Percentiles rank a stretch among this genome's conserved stretches.
phyloP scores from a whole-genome alignment of 2,888 invertebrate species.

The Xanthorhoe designata region DNA sequence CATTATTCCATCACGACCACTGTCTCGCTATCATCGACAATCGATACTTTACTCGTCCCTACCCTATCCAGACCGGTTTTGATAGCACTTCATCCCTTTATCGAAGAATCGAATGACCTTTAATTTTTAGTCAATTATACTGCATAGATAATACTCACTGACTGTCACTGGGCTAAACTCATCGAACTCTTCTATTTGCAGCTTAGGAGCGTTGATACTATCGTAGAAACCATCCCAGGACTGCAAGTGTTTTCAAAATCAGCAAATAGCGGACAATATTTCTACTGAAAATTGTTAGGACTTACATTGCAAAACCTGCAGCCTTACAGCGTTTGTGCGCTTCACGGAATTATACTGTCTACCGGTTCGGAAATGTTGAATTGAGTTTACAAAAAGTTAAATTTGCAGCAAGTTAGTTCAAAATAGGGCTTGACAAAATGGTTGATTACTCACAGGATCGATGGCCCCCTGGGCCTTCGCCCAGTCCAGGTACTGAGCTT shows the following conservation, averaged over 20 bases:
- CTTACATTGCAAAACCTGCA: not conserved
- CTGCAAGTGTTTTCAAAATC: conserved; percentile 49
- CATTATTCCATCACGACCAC: too few species aligned
- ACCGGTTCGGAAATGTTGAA: too few species aligned
- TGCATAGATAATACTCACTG: conserved; percentile 47
- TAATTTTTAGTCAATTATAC: conserved; percentile 11
- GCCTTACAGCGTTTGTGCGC: too few species aligned
- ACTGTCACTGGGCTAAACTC: conserved; percentile 67
- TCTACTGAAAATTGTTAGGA: too few species aligned
- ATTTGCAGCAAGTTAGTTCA: too few species aligned
- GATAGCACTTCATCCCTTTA: conserved; percentile 31
- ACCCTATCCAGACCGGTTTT: conserved; percentile 23
- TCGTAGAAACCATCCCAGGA: conserved; percentile 78
- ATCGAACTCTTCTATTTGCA: conserved; percentile 73
- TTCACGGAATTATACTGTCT: too few species aligned
- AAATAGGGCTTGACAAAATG: not conserved
- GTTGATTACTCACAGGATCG: conserved; percentile 61
- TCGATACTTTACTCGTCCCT: conserved; percentile 29
- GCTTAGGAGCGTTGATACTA: conserved; percentile 62
- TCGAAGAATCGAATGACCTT: conserved; percentile 34
- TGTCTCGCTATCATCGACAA: conserved; percentile 23
- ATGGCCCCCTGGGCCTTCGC: conserved; percentile 64
- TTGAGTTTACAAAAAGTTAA: too few species aligned
- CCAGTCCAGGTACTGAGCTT: conserved; percentile 78
- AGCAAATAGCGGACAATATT: not conserved